Conservation (phyloP, 1,140 invertebrate genomes). For the Proctacanthus coquilletti region DNA sequence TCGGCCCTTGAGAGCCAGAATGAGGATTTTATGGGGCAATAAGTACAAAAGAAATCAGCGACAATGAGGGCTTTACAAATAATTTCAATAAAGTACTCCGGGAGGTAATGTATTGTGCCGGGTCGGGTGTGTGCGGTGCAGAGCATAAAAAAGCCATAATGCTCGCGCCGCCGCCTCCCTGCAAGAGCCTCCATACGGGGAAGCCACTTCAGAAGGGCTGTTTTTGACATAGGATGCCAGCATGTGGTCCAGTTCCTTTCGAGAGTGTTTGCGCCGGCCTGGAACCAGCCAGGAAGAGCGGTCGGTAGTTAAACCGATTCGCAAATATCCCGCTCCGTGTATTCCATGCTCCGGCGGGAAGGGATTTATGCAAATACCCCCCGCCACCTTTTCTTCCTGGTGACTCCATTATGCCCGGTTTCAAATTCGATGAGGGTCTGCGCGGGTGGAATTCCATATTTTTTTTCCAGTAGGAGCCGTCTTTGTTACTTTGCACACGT, state of each 20-base stretch:
- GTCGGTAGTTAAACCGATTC: not conserved
- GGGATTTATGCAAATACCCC: not conserved
- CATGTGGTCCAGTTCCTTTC: not conserved
- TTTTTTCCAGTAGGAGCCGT: no score
- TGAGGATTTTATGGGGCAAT: not conserved
- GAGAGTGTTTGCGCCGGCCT: not conserved
- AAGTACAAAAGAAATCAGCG: not conserved
- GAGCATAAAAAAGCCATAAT: not conserved
- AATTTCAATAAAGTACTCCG: constrained; percentile 1
- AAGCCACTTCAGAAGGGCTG: not conserved
- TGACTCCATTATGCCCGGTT: not conserved
- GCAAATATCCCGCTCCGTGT: not conserved
- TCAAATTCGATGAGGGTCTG: not conserved
- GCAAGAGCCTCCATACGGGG: not conserved
- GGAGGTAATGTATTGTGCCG: not conserved
- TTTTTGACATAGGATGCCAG: not conserved
- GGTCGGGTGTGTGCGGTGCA: not conserved
- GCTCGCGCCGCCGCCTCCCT: not conserved
- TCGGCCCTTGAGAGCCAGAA: not conserved
- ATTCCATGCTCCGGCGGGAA: not conserved
- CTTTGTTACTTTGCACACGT: no score
- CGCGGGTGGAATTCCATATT: not conserved
- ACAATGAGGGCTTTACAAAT: constrained; percentile 1
- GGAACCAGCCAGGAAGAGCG: not conserved
- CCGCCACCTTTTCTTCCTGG: not conserved